A percentile compares a stretch with the other conserved stretches of the same genome.
These are phyloP conservation scores for Panonychus citri DNA, from an alignment of 1,140 invertebrate species.

Conservation along the genomic window DNA sequence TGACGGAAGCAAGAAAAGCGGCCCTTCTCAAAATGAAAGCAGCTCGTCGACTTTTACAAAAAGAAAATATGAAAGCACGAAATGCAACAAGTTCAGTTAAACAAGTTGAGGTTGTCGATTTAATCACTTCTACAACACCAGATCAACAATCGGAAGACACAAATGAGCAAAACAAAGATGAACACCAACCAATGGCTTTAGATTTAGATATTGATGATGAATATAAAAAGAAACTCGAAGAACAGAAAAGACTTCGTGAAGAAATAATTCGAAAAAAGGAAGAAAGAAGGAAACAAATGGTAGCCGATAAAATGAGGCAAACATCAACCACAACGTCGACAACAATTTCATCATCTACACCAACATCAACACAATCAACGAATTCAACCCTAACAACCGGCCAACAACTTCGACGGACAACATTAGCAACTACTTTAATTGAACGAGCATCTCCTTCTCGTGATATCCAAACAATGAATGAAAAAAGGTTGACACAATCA, in stretches of 20 bases:
- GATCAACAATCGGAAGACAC: not conserved
- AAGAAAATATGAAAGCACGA: too few relatives aligned
- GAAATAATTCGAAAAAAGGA: not conserved
- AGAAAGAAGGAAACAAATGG: not conserved
- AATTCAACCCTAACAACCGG: not conserved
- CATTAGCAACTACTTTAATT: not conserved
- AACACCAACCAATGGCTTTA: not conserved
- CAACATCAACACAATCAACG: not conserved
- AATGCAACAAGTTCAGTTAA: not conserved
- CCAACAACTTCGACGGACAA: not conserved
- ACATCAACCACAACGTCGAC: not conserved
- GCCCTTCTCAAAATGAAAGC: too few relatives aligned
- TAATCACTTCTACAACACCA: not conserved
- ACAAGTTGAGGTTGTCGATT: not conserved
- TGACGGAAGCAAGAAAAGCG: too few relatives aligned
- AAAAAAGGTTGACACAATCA: not conserved
- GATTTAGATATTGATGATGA: not conserved
- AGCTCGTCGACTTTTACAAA: too few relatives aligned
- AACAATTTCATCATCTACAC: not conserved
- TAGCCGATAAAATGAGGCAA: not conserved
- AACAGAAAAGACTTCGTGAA: not conserved
- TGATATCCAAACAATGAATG: not conserved
- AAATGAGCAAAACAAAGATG: not conserved
- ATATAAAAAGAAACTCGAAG: not conserved
- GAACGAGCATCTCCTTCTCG: not conserved